These are phyloP conservation scores for Austrolebias charrua DNA, from an alignment of 2,797 vertebrate genomes.

Conservation along the genomic window DNA sequence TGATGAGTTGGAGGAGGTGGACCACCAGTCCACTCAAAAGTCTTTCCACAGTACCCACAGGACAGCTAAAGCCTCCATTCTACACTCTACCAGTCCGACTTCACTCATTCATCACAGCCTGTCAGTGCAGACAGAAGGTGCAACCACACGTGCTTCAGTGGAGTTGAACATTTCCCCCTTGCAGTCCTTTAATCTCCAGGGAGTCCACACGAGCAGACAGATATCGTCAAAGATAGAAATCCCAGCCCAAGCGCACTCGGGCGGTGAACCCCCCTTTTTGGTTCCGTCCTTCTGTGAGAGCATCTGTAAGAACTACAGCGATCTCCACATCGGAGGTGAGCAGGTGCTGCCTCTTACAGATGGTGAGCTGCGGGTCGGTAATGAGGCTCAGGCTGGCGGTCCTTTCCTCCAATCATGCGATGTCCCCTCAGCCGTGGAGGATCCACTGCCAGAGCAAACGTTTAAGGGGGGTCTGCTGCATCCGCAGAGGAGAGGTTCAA, in stretches of 20 bases:
- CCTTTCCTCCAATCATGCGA: slow-evolving; percentile 92
- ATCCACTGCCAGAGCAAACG: slow-evolving; percentile 61
- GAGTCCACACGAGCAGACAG: slow-evolving; percentile 29
- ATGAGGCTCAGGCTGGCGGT: slow-evolving; percentile 71
- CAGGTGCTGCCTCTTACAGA: slow-evolving; percentile 89
- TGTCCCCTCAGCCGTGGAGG: slow-evolving; percentile 84
- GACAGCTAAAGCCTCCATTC: slow-evolving; percentile 27
- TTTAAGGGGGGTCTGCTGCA: slow-evolving; percentile 51
- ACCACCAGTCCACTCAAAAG: slow-evolving; percentile 25
- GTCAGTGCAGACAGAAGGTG: slow-evolving; percentile 10
- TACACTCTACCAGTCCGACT: slow-evolving; percentile 32
- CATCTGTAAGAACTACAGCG: slow-evolving; percentile 94
- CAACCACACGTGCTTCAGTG: not conserved
- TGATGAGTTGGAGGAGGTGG: slow-evolving; percentile 43
- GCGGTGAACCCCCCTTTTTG: slow-evolving; percentile 83
- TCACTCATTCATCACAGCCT: slow-evolving; percentile 16
- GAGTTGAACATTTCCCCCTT: slow-evolving; percentile 42
- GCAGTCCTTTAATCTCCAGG: slow-evolving; percentile 33
- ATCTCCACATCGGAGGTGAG: slow-evolving; percentile 92
- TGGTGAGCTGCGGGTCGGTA: slow-evolving; percentile 75
- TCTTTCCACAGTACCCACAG: slow-evolving; percentile 12
- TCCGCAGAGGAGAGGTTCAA: slow-evolving; percentile 76
- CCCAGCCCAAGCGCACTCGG: slow-evolving; percentile 61
- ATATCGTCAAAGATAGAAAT: slow-evolving; percentile 68
- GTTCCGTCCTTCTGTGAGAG: slow-evolving; percentile 93